phyloP scores from a whole-genome alignment of 1,140 invertebrate species.

The Pachypeltis micranthus region DNA sequence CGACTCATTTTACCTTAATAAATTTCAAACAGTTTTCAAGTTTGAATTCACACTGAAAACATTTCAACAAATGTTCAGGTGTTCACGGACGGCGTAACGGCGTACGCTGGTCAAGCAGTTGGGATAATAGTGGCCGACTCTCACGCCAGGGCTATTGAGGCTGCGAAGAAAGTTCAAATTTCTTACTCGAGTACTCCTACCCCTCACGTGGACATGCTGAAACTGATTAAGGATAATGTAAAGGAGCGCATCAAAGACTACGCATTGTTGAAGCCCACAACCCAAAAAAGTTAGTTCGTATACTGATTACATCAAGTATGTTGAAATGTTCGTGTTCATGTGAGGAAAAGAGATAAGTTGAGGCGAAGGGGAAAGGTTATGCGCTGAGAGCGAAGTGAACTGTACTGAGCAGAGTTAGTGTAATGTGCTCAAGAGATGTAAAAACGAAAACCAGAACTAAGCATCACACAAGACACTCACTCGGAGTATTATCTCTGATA shows the following conservation, averaged over 20 bases:
- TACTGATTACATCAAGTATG: no score
- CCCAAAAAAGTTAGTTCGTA: constrained; percentile 21
- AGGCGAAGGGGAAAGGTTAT: no score
- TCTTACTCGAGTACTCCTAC: constrained; percentile 37
- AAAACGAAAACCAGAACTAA: no score
- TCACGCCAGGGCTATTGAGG: constrained; percentile 45
- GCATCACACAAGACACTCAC: no score
- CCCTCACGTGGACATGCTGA: constrained; percentile 4
- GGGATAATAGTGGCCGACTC: constrained; percentile 55
- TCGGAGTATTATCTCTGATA: no score
- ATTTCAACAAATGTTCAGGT: constrained; percentile 30
- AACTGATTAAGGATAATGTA: constrained; percentile 18
- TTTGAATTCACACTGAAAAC: background rate
- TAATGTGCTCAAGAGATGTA: no score
- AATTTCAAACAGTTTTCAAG: background rate
- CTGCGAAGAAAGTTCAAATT: constrained; percentile 51
- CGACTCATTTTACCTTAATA: background rate
- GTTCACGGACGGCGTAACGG: constrained; percentile 40
- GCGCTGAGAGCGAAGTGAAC: no score
- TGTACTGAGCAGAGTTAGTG: no score
- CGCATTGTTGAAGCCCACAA: constrained; percentile 16
- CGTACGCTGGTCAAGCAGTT: constrained; percentile 56
- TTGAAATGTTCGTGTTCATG: no score
- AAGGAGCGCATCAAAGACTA: constrained; percentile 17
- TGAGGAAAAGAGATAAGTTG: no score